Base-by-base conservation (phyloP, 2,113 vertebrate genomes). In the Dasyprocta punctata region DNA sequence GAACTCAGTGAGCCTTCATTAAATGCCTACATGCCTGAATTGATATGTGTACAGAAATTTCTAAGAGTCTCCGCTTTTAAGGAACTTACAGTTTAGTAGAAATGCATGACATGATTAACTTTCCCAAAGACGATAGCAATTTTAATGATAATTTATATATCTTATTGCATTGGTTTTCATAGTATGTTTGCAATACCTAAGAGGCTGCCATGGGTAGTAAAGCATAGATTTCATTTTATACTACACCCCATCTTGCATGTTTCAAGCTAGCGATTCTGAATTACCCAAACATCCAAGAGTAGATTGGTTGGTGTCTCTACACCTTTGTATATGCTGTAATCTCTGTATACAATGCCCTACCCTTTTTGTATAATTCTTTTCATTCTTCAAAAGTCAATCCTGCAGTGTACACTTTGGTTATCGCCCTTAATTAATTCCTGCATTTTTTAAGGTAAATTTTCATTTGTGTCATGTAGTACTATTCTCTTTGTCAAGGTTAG, bases 31-130 rank as follows among this genome's bases (percentile, higher is more conserved):
- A 58, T 36, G 44, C 13, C 38, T 90, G 9, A 81, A 52, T 3
- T 56, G 20, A 19, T 61, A 71, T 38, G 33, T 92, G 11, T 49
- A 82, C 44, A 56, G 36, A 82, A 75, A 90, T 82, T 36, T 16
- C 49, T 95, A 58, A 96, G 89, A 33, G 7, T 63, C 69, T 77
- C 44, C 47, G 7, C 33, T 92, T 75, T 92, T 88, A 92, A 69
- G 17, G 36, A 95, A 47, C n/a, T 54, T 60, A 67, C 19, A 17
- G 69, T 83, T 90, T 58, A 56, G n/a, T 47, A 84, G 52, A 88
- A 89, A 89, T 65, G 7, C 65, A 82, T 33, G 49, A 81, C 14
- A 69, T 30, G 24, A 19, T 14, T 60, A 85, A 60, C 28, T 86
- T 86, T 80, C n/a, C 30, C 16, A 85, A 84, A 28, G 71, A 67